A percentile compares a stretch with the other conserved stretches of the same genome.
Conservation (phyloP, 2,888 invertebrate species). For the Himalopsyche tibetana region DNA sequence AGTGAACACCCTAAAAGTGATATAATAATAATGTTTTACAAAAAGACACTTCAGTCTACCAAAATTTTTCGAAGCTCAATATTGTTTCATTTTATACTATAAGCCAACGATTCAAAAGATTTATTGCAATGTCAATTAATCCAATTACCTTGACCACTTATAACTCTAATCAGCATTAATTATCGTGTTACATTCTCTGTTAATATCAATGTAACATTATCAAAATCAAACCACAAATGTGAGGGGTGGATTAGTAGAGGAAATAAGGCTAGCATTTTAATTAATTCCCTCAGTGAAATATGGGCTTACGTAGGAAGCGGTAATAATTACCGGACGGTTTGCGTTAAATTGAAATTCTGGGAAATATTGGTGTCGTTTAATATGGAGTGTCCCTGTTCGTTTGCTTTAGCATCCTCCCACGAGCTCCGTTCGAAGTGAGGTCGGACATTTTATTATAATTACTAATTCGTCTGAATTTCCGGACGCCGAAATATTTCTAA, state of each 20-base stretch:
- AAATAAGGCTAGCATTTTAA: constrained; percentile 44
- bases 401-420: not conserved
- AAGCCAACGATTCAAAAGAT: too few species aligned
- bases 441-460: not conserved
- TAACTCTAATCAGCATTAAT: too few species aligned
- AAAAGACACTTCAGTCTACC: too few species aligned
- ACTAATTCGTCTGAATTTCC: too few species aligned
- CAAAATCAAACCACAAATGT: not conserved
- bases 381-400: constrained; percentile 37
- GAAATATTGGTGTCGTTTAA: constrained; percentile 54
- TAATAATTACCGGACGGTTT: constrained; percentile 48
- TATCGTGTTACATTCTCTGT: too few species aligned
- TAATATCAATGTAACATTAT: not conserved
- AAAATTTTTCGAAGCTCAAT: too few species aligned
- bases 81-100: too few species aligned
- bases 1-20: too few species aligned
- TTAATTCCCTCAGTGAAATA: constrained; percentile 57
- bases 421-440: not conserved
- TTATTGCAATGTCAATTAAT: too few species aligned
- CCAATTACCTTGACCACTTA: too few species aligned
- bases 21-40: too few species aligned
- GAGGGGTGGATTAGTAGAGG: not conserved
- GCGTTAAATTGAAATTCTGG: constrained; percentile 53
- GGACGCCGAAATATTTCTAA: too few species aligned
- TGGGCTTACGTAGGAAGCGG: constrained; percentile 47